A percentile compares a stretch with the other conserved stretches of the same genome.
Evolutionary conservation across 2,797 vertebrate genomes (phyloP).

Genomic region (Varecia variegata): DNA sequence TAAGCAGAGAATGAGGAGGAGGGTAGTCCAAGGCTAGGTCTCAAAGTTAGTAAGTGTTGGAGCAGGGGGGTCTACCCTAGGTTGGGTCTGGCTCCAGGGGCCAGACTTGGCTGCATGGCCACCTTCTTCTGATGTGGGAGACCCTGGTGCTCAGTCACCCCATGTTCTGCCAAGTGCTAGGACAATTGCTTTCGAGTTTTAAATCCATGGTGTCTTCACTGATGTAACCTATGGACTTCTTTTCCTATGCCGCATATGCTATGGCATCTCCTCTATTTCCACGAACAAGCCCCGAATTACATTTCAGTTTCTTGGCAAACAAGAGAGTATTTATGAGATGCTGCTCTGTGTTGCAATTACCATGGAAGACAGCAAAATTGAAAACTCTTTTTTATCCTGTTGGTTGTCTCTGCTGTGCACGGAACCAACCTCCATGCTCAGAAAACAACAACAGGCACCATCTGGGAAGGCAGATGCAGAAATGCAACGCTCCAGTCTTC

Average conservation of each 20-base stretch:
- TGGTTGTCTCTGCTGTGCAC: neutral
- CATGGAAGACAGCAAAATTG: neutral
- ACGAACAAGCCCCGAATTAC: neutral
- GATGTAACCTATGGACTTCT: neutral
- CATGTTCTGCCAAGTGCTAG: neutral
- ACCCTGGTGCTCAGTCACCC: neutral
- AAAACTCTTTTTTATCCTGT: neutral
- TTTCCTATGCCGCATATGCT: neutral
- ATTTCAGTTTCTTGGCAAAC: neutral
- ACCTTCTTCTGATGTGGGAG: neutral
- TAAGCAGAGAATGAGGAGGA: neutral
- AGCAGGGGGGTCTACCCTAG: neutral
- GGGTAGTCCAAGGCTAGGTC: no score
- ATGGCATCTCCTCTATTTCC: neutral
- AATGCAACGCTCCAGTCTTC: neutral
- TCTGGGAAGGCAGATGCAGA: neutral
- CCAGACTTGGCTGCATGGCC: neutral
- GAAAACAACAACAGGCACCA: neutral
- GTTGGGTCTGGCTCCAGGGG: neutral
- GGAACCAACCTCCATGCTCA: neutral
- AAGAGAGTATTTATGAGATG: neutral
- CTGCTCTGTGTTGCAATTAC: neutral
- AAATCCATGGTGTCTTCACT: neutral
- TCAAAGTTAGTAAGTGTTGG: neutral
- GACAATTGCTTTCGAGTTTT: neutral